phyloP scores from a whole-genome alignment of 2,113 vertebrate genomes.

The Nibea coibor region DNA sequence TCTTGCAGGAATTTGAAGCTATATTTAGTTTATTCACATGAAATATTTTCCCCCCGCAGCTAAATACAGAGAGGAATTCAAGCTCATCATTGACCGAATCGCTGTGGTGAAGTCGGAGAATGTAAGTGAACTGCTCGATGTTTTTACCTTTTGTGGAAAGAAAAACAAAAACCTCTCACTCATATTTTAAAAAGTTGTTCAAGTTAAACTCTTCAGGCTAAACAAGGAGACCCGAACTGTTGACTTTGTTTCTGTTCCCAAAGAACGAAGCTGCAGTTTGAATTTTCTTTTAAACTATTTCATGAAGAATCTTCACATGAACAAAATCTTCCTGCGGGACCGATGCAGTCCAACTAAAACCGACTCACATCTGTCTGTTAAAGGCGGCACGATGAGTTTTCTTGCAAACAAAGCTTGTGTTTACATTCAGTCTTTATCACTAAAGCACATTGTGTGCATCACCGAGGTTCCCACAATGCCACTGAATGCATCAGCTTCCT shows the following conservation, averaged over 20 bases:
- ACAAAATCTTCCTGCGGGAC: not conserved
- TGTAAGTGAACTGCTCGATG: slow-evolving; percentile 75
- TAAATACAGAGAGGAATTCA: slow-evolving; percentile 88
- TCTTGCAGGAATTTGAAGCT: not conserved
- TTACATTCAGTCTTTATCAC: not conserved
- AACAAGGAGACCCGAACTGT: not conserved
- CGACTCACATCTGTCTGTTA: too few relatives aligned
- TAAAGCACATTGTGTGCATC: not conserved
- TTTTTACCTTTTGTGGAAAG: slow-evolving; percentile 57
- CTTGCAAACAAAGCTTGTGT: too few relatives aligned
- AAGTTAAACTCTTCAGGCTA: not conserved
- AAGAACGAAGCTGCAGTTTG: slow-evolving; percentile 38
- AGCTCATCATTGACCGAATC: slow-evolving; percentile 83
- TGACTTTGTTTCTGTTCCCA: not conserved
- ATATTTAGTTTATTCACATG: slow-evolving; percentile 36
- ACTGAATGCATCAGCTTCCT: not conserved
- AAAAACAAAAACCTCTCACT: not conserved
- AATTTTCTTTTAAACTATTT: not conserved
- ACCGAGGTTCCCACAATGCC: too few relatives aligned
- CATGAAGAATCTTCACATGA: not conserved
- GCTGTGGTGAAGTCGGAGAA: slow-evolving; percentile 86
- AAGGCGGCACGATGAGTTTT: not conserved
- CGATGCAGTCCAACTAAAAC: not conserved
- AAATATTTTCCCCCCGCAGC: slow-evolving; percentile 65
- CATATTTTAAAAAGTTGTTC: too few relatives aligned